These are phyloP conservation scores for Parazoanthus atlanticus DNA, from an alignment of 92 coral and sea anemone species.

Conservation along the genomic window DNA sequence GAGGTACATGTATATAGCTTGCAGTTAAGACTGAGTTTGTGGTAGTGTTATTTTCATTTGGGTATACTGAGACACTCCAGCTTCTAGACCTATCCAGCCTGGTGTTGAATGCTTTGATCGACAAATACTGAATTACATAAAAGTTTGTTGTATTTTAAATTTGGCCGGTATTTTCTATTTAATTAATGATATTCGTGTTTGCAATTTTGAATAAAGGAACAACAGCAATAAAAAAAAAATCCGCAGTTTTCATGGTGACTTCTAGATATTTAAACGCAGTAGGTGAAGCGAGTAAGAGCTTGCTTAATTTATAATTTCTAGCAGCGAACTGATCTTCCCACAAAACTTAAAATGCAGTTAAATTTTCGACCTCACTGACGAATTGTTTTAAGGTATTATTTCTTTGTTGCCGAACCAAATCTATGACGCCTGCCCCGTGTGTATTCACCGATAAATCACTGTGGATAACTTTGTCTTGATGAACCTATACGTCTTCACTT, in stretches of 20 bases:
- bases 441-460: background rate
- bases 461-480: background rate
- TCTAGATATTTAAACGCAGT: background rate
- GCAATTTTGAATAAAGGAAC: background rate
- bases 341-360: background rate
- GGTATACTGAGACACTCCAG: background rate
- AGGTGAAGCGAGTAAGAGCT: background rate
- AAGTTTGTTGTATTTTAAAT: constrained; percentile 20
- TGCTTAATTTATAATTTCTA: background rate
- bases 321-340: background rate
- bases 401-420: background rate
- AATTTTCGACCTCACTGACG: background rate
- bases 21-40: background rate
- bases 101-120: background rate
- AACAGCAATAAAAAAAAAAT: background rate
- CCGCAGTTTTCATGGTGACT: background rate
- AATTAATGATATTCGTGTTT: background rate
- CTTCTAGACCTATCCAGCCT: background rate
- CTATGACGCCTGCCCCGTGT: background rate
- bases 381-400: background rate
- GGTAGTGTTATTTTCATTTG: background rate
- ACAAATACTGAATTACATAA: background rate
- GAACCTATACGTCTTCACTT: background rate
- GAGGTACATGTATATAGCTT: too few species aligned
- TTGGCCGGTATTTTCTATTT: constrained; percentile 2